A percentile compares a stretch with the other conserved stretches of the same genome.
Evolutionary conservation across 2,113 vertebrate species (phyloP).

Genomic region (Oncorhynchus keta): DNA sequence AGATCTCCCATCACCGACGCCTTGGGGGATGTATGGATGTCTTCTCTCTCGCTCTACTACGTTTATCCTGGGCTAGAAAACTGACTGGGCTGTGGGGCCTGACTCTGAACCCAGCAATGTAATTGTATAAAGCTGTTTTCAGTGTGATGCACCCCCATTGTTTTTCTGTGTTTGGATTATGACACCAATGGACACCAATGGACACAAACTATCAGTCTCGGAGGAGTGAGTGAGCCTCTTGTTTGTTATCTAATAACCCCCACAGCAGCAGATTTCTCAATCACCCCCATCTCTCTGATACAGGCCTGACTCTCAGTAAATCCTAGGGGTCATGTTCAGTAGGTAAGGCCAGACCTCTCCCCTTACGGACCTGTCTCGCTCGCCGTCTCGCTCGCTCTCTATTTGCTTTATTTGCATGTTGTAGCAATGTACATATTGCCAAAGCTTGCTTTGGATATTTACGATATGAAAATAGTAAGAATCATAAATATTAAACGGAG

Average conservation of each 20-base stretch:
- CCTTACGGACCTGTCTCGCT: not conserved
- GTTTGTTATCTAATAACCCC: slow-evolving; percentile 33
- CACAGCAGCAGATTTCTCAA: slow-evolving; percentile 6
- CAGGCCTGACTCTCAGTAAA: not conserved
- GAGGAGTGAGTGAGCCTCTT: slow-evolving; percentile 32
- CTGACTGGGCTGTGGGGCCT: slow-evolving; percentile 31
- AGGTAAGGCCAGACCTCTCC: not conserved
- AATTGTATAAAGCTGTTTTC: slow-evolving; percentile 65
- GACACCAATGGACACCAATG: slow-evolving; percentile 72
- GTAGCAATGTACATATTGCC: too few species aligned
- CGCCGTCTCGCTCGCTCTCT: too few species aligned
- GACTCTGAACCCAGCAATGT: slow-evolving; percentile 28
- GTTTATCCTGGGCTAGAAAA: slow-evolving; percentile 52
- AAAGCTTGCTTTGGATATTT: too few species aligned
- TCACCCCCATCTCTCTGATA: not conserved
- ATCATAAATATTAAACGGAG: too few species aligned
- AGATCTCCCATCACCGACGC: not conserved
- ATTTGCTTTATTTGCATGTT: too few species aligned
- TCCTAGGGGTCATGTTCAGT: not conserved
- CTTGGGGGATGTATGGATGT: not conserved
- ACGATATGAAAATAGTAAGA: too few species aligned
- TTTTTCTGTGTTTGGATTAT: slow-evolving; percentile 58
- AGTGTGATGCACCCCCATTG: slow-evolving; percentile 44
- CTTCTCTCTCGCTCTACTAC: slow-evolving; percentile 35
- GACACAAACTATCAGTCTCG: slow-evolving; percentile 61